These are phyloP conservation scores for Turdus rufiventris DNA, from an alignment of 2,113 vertebrate species.

Conservation along the genomic window DNA sequence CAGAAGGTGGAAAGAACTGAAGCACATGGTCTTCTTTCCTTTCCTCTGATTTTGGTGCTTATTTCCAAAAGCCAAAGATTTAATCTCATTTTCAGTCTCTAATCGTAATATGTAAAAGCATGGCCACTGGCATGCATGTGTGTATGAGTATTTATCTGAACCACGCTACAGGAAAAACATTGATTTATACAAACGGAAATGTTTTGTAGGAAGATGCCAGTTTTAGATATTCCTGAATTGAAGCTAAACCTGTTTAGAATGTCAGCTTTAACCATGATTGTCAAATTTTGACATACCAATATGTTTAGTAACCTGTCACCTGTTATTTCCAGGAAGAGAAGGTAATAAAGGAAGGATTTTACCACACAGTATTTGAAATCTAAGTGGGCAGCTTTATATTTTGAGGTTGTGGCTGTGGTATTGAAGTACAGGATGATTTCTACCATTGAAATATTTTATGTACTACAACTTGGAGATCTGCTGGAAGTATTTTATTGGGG, in stretches of 20 bases:
- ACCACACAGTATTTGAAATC: background rate
- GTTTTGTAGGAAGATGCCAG: background rate
- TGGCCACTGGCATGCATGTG: background rate
- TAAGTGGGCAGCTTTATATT: background rate
- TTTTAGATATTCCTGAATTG: background rate
- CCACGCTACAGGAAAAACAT: background rate
- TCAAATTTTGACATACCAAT: background rate
- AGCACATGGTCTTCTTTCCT: background rate
- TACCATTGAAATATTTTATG: background rate
- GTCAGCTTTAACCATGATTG: background rate
- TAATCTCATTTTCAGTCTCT: background rate
- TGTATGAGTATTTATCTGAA: background rate
- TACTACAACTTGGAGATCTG: background rate
- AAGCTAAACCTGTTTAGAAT: background rate
- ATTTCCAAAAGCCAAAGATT: background rate
- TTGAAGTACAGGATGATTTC: background rate
- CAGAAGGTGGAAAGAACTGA: background rate
- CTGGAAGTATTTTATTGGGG: background rate
- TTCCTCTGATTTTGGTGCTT: background rate
- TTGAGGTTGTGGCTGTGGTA: background rate
- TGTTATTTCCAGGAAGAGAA: background rate
- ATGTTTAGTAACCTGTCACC: background rate
- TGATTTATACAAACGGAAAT: accelerated
- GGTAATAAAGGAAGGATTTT: background rate
- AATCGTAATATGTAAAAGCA: background rate